Conservation (phyloP, 2,797 vertebrate genomes). For the Sebastes oblongus region DNA sequence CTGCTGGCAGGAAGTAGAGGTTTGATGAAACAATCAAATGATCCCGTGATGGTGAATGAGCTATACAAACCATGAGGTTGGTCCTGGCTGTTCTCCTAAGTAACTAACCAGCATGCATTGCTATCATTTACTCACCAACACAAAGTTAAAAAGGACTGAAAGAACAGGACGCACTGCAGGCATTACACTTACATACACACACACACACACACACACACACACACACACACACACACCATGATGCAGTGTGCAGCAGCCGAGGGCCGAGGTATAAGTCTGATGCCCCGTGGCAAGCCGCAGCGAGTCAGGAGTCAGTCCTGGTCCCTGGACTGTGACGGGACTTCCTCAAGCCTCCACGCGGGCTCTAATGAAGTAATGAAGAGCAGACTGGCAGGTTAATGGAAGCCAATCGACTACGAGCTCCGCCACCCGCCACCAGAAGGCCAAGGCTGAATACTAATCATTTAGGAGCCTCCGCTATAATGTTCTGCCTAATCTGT, state of each 20-base stretch:
- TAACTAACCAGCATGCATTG: not conserved
- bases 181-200: not conserved
- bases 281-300: not conserved
- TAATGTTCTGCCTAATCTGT: conserved; percentile 51
- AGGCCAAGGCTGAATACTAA: conserved; percentile 57
- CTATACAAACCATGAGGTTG: not conserved
- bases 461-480: conserved; percentile 35
- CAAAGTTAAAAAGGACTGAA: not conserved
- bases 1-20: not conserved
- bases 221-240: not conserved
- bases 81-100: not conserved
- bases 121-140: not conserved
- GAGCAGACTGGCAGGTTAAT: conserved; percentile 72
- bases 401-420: conserved; percentile 64
- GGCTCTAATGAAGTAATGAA: conserved; percentile 69
- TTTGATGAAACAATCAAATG: conserved; percentile 15
- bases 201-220: not conserved
- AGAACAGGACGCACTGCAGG: not conserved
- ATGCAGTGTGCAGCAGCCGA: not conserved
- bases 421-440: conserved; percentile 40
- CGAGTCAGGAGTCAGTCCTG: conserved; percentile 27
- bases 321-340: conserved; percentile 34
- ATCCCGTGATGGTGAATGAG: not conserved
- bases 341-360: conserved; percentile 46
- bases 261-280: not conserved